Conservation (phyloP, 2,113 vertebrate genomes). For the Boleophthalmus pectinirostris region DNA sequence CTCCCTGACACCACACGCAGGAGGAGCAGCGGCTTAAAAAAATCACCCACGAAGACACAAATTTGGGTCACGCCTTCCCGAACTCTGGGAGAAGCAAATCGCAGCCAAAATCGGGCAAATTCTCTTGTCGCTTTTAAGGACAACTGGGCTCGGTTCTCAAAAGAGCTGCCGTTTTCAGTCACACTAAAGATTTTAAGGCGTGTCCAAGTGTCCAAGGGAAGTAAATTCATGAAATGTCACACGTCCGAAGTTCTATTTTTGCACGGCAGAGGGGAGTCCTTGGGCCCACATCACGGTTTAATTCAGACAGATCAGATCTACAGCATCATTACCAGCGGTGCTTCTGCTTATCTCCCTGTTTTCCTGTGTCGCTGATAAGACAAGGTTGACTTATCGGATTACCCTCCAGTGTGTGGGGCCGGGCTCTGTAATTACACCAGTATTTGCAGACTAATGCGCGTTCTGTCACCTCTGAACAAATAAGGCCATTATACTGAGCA, state of each 20-base stretch:
- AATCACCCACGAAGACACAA: too few relatives aligned
- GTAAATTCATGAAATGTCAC: too few relatives aligned
- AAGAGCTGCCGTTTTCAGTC: too few relatives aligned
- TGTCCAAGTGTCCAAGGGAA: too few relatives aligned
- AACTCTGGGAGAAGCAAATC: too few relatives aligned
- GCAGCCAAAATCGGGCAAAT: too few relatives aligned
- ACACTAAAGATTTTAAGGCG: too few relatives aligned
- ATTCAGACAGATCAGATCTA: constrained; percentile 5
- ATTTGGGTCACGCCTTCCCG: too few relatives aligned
- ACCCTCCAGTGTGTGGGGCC: constrained; percentile 2
- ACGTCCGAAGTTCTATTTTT: not conserved
- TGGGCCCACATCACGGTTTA: constrained; percentile 1
- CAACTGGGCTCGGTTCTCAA: too few relatives aligned
- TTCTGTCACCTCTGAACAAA: not conserved
- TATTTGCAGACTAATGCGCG: not conserved
- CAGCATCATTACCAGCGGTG: not conserved
- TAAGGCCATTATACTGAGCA: not conserved
- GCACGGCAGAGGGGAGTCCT: not conserved
- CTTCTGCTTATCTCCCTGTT: not conserved
- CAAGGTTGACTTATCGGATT: not conserved
- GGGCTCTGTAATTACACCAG: not conserved
- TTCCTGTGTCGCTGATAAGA: constrained; percentile 4
- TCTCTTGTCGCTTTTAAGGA: too few relatives aligned
- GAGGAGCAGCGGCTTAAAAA: too few relatives aligned
- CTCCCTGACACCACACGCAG: too few relatives aligned